Percentiles rank a stretch among this genome's conserved stretches.
Evolutionary conservation across 2,888 invertebrate genomes (phyloP).

Genomic region (Aporophyla nigra): DNA sequence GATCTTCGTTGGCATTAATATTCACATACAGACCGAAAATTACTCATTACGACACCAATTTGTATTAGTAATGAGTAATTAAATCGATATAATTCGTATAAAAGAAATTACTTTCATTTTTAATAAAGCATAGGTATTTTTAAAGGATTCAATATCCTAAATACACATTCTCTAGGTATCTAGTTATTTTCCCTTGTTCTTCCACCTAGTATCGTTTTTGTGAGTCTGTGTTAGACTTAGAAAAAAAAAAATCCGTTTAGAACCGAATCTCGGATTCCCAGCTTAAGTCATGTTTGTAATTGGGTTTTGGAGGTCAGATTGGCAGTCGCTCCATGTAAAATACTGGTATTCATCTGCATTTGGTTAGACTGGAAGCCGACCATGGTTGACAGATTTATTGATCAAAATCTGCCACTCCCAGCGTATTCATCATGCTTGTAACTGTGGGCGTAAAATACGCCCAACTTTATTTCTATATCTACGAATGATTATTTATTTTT

Average conservation of each 20-base stretch:
- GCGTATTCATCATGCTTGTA: neutral
- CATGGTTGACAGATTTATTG: neutral
- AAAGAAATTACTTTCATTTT: slow-evolving; percentile 69
- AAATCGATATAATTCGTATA: slow-evolving; percentile 71
- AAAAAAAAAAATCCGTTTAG: neutral
- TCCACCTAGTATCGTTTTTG: neutral
- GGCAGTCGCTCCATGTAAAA: neutral
- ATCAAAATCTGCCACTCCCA: neutral
- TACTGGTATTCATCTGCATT: neutral
- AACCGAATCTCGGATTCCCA: neutral
- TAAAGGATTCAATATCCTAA: slow-evolving; percentile 71
- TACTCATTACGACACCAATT: slow-evolving; percentile 56
- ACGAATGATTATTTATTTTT: slow-evolving; percentile 14
- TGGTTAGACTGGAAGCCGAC: neutral
- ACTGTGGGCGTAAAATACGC: neutral
- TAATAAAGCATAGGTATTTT: slow-evolving; percentile 79
- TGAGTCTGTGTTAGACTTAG: neutral
- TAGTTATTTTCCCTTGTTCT: slow-evolving; percentile 49
- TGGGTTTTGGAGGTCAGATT: neutral
- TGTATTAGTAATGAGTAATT: slow-evolving; percentile 52
- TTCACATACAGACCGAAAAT: slow-evolving; percentile 36
- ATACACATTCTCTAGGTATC: slow-evolving; percentile 59
- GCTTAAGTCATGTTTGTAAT: neutral
- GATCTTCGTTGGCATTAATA: neutral
- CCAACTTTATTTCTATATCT: neutral